Conservation (phyloP, 2,888 invertebrate species). For the Acronicta alni region DNA sequence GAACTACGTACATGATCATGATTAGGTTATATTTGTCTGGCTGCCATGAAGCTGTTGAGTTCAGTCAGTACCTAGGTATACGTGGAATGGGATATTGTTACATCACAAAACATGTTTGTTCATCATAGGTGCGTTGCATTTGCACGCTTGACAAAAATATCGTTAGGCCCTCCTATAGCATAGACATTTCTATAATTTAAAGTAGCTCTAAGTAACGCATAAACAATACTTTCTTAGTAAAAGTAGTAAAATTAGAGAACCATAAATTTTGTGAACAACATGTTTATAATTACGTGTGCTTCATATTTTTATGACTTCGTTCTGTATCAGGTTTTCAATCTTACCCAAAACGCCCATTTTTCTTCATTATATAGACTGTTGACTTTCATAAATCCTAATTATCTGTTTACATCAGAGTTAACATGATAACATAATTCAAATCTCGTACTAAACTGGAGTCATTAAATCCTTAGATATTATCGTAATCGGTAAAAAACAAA, state of each 20-base stretch:
- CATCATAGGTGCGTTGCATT: too few relatives aligned
- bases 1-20: too few relatives aligned
- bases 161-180: too few relatives aligned
- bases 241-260: slow-evolving; percentile 1
- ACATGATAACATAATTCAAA: slow-evolving; percentile 48
- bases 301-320: slow-evolving; percentile 9
- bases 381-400: slow-evolving; percentile 41
- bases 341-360: slow-evolving; percentile 28
- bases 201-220: too few relatives aligned
- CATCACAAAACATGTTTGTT: too few relatives aligned
- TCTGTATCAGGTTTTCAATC: slow-evolving; percentile 36
- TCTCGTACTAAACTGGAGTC: slow-evolving; percentile 35
- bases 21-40: too few relatives aligned
- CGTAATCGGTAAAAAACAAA: slow-evolving; percentile 64
- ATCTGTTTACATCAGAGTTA: slow-evolving; percentile 41
- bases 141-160: too few relatives aligned
- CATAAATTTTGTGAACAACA: slow-evolving; percentile 3
- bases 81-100: too few relatives aligned
- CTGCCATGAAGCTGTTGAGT: too few relatives aligned
- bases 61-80: too few relatives aligned
- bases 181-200: too few relatives aligned
- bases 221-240: neutral
- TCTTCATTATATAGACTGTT: slow-evolving; percentile 29
- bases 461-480: slow-evolving; percentile 58
- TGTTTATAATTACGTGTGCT: slow-evolving; percentile 1